These are phyloP conservation scores for Masticophis lateralis DNA, from an alignment of 2,797 vertebrate genomes.

Conservation along the genomic window DNA sequence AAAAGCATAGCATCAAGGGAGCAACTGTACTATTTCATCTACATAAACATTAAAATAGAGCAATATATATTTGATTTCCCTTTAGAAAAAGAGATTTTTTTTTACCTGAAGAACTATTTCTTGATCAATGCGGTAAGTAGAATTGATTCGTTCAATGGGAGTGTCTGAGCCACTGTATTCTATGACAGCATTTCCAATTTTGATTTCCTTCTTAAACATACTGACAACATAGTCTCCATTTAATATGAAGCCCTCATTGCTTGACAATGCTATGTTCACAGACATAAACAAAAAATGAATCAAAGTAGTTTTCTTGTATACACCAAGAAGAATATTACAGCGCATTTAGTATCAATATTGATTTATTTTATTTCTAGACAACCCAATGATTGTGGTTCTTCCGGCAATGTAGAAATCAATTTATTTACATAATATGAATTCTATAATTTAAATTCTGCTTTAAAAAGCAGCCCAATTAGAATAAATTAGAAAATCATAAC, in stretches of 20 bases:
- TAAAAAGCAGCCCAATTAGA: neutral
- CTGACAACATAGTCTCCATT: constrained; percentile 98
- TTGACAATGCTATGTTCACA: constrained; percentile 84
- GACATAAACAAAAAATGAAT: constrained; percentile 55
- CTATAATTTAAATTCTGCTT: neutral
- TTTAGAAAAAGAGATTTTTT: neutral
- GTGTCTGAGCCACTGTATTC: constrained; percentile 97
- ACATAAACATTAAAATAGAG: neutral
- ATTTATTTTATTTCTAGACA: neutral
- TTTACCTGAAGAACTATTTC: constrained; percentile 93
- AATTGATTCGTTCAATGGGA: constrained; percentile 93
- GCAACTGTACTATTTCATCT: neutral
- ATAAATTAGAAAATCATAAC: neutral
- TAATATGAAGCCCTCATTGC: constrained; percentile 92
- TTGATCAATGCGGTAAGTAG: constrained; percentile 92
- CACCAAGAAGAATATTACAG: neutral
- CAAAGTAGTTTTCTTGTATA: constrained; percentile 53
- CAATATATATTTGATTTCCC: neutral
- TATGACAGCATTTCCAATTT: constrained; percentile 85
- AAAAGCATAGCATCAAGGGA: constrained; percentile 9
- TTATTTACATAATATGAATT: neutral
- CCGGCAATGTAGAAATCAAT: neutral
- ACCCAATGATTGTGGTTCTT: neutral
- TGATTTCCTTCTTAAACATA: constrained; percentile 99
- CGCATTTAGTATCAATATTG: neutral